Percentiles rank a stretch among this genome's conserved stretches.
Conservation (phyloP, 2,797 vertebrate species). For the Margarornis squamiger region DNA sequence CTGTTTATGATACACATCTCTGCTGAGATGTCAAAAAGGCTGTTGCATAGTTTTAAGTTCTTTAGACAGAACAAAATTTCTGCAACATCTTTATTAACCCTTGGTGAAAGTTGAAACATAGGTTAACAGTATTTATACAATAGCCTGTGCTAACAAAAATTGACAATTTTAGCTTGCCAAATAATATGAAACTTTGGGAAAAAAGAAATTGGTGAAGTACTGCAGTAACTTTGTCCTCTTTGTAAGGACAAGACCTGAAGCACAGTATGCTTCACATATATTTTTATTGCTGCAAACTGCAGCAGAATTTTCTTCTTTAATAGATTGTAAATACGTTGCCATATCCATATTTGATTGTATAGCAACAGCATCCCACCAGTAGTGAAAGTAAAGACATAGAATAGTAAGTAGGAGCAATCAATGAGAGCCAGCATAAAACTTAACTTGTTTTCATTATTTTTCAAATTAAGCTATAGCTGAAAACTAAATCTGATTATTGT, state of each 20-base stretch:
- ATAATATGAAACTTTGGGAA: constrained; percentile 70
- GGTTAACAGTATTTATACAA: constrained; percentile 80
- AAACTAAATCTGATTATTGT: constrained; percentile 44
- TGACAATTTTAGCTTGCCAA: constrained; percentile 66
- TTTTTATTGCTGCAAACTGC: constrained; percentile 40
- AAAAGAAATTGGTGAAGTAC: constrained; percentile 45
- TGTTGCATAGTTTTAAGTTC: constrained; percentile 83
- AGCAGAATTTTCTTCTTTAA: constrained; percentile 37
- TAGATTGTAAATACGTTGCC: constrained; percentile 26
- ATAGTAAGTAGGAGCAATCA: constrained; percentile 61
- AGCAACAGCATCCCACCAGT: constrained; percentile 22
- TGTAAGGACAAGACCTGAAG: constrained; percentile 49
- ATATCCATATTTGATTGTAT: constrained; percentile 60
- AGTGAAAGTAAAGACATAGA: constrained; percentile 58
- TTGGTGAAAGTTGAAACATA: constrained; percentile 81
- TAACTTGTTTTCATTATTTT: constrained; percentile 72
- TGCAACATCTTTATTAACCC: constrained; percentile 85
- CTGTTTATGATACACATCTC: constrained; percentile 90
- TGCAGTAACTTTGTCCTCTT: constrained; percentile 62
- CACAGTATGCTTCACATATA: constrained; percentile 12
- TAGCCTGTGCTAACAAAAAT: constrained; percentile 71
- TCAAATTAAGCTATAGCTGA: constrained; percentile 59
- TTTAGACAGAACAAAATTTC: constrained; percentile 83
- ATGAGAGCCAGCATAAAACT: constrained; percentile 59
- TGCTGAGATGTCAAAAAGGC: constrained; percentile 87